Percentiles rank a stretch among this genome's conserved stretches.
These are phyloP conservation scores for Tragelaphus strepsiceros DNA, from an alignment of 2,113 vertebrate species.

Conservation along the genomic window DNA sequence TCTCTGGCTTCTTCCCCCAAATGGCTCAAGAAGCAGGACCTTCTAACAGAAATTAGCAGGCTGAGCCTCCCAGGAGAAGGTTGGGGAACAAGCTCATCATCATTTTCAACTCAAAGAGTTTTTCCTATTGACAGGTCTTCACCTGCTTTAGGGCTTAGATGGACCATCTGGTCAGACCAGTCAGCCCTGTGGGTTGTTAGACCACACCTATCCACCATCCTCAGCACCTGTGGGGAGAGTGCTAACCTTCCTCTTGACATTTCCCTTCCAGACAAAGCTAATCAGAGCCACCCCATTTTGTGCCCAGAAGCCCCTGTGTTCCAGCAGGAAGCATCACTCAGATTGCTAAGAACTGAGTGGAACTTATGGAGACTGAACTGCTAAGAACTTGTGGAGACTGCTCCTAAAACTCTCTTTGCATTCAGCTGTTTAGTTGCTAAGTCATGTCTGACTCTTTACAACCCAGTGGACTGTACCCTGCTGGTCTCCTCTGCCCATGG, in stretches of 20 bases:
- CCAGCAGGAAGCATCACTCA: not conserved
- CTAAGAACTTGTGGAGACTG: not conserved
- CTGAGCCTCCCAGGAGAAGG: not conserved
- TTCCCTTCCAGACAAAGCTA: not conserved
- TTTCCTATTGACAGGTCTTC: not conserved
- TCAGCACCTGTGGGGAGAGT: not conserved
- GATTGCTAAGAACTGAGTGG: not conserved
- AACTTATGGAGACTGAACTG: not conserved
- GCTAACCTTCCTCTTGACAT: not conserved
- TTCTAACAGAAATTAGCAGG: not conserved
- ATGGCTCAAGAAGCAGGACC: not conserved
- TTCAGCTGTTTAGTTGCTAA: not conserved
- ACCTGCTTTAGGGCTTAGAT: not conserved
- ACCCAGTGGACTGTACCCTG: fast-evolving
- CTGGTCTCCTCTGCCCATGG: not conserved
- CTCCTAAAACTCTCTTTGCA: not conserved
- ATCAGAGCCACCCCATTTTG: not conserved
- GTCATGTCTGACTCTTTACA: not conserved
- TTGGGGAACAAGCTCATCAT: not conserved
- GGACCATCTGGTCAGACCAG: not conserved
- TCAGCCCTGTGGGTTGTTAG: not conserved
- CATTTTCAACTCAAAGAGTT: not conserved
- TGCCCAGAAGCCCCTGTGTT: not conserved
- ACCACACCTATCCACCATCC: too few relatives aligned
- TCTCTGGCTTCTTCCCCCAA: not conserved